Conservation (phyloP, 2,113 vertebrate genomes). For the Nerophis lumbriciformis region DNA sequence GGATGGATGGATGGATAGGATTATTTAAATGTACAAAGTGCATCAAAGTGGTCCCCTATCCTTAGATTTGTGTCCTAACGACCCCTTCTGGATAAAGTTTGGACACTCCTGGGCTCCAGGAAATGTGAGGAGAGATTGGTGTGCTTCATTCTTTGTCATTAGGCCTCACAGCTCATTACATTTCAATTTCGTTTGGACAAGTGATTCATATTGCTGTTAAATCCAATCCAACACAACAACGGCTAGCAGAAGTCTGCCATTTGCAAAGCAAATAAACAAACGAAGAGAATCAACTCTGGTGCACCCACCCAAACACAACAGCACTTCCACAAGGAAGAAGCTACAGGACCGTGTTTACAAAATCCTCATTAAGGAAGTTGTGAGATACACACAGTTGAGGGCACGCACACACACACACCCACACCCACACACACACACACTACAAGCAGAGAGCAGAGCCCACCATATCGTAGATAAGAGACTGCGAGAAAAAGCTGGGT, state of each 20-base stretch:
- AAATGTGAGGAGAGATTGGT: background rate
- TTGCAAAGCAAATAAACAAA: constrained; percentile 72
- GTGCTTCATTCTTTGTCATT: constrained; percentile 18
- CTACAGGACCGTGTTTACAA: constrained; percentile 93
- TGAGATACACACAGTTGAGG: constrained; percentile 75
- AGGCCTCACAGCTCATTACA: constrained; percentile 62
- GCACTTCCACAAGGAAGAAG: constrained; percentile 76
- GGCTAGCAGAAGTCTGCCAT: constrained; percentile 51
- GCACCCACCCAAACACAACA: constrained; percentile 76
- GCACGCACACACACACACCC: constrained; percentile 32
- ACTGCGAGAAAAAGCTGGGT: constrained; percentile 74
- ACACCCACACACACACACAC: constrained; percentile 56
- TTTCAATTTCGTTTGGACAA: constrained; percentile 54
- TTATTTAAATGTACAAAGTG: no score
- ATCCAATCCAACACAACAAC: constrained; percentile 38
- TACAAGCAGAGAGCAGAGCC: constrained; percentile 73
- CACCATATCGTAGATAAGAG: constrained; percentile 87
- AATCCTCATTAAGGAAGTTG: constrained; percentile 97
- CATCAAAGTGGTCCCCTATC: no score
- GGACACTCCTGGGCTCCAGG: constrained; percentile 8
- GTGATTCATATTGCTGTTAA: constrained; percentile 38
- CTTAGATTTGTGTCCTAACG: no score
- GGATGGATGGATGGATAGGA: no score
- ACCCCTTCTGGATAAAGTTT: no score
- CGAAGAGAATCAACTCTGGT: constrained; percentile 56